Conservation (phyloP, 2,888 invertebrate species). For the Phyllotreta cruciferae region DNA sequence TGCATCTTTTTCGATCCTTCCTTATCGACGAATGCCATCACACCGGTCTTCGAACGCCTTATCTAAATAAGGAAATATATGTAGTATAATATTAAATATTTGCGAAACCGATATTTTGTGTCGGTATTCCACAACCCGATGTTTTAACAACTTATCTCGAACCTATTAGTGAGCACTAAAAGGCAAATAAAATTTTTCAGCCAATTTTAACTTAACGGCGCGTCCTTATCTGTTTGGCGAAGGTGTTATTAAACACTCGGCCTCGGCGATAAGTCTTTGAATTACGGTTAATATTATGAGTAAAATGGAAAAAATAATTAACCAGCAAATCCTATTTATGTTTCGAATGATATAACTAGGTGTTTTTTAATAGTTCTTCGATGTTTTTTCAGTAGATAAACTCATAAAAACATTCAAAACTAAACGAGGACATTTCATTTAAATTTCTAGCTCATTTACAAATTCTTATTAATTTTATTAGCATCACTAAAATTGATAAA, state of each 20-base stretch:
- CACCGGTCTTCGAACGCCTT: conserved; percentile 10
- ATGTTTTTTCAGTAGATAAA: too few relatives aligned
- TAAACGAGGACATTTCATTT: too few relatives aligned
- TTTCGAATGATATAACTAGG: too few relatives aligned
- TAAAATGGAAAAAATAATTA: too few relatives aligned
- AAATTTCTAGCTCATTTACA: too few relatives aligned
- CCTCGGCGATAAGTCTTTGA: background rate
- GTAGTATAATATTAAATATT: conserved; percentile 41
- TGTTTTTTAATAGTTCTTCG: too few relatives aligned
- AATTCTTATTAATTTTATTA: too few relatives aligned
- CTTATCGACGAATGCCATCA: conserved; percentile 15
- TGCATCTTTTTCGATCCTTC: background rate
- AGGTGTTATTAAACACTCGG: conserved; percentile 13
- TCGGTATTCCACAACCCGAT: conserved; percentile 35
- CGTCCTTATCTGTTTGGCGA: conserved; percentile 26
- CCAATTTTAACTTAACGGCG: conserved; percentile 16
- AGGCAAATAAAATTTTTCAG: conserved; percentile 31
- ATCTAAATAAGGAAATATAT: conserved; percentile 26
- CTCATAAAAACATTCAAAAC: too few relatives aligned
- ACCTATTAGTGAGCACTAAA: conserved; percentile 33
- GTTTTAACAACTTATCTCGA: conserved; percentile 35
- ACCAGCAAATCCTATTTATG: too few relatives aligned
- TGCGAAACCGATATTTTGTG: conserved; percentile 36
- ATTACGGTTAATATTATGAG: too few relatives aligned
- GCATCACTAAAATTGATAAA: too few relatives aligned